phyloP scores from a whole-genome alignment of 2,113 vertebrate species.

The Grantiella picta region DNA sequence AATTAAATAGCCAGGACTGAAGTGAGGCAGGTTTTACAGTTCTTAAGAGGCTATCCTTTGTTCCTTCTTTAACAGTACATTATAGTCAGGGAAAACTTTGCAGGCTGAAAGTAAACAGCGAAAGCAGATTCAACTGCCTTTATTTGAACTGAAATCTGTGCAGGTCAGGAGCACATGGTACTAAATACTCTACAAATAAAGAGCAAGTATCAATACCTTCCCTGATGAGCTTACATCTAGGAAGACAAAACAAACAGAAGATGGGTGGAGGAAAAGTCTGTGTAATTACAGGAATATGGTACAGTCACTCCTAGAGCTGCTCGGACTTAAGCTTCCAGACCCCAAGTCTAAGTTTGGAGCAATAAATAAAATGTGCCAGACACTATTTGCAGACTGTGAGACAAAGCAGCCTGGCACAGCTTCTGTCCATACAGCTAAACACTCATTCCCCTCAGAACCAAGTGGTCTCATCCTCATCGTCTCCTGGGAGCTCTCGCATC shows the following conservation, averaged over 20 bases:
- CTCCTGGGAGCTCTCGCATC: neutral
- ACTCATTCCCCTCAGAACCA: neutral
- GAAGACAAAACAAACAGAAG: slow-evolving; percentile 1
- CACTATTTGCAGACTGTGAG: neutral
- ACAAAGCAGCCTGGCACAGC: neutral
- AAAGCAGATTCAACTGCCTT: neutral
- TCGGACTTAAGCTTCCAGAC: neutral
- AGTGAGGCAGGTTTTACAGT: slow-evolving; percentile 19
- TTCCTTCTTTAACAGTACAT: neutral
- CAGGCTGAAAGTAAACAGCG: neutral
- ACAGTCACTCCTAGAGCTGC: neutral
- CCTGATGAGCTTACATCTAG: neutral
- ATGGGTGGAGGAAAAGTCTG: neutral
- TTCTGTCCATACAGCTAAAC: neutral
- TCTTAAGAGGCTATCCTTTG: neutral
- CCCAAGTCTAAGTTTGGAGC: neutral
- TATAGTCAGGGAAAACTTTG: neutral
- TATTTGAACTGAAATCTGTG: neutral
- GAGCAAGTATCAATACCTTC: slow-evolving; percentile 3
- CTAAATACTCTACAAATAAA: neutral
- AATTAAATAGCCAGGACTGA: slow-evolving; percentile 20
- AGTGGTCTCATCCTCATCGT: neutral
- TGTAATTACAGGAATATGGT: neutral
- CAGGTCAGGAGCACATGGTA: neutral
- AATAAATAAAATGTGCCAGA: slow-evolving; percentile 9